Base-by-base conservation (phyloP, 2,888 invertebrate genomes). In the Mactromeris polynyma region DNA sequence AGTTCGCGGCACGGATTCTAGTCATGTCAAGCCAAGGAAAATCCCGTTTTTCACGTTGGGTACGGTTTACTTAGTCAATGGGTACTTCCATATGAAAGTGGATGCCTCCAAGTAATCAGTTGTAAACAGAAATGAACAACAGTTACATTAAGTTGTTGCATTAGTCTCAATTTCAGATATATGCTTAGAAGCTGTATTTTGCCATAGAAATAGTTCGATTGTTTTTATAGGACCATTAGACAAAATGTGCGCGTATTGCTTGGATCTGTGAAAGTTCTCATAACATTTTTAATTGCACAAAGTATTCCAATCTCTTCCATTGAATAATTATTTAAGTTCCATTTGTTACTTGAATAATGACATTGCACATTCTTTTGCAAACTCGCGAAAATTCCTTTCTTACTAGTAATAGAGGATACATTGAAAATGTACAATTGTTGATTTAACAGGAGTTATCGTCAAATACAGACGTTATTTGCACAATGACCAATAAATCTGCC, bases 321-420 rank as follows among this genome's bases (percentile, higher is more conserved):
- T 64, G 26, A 9, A 26, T n/a, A 21, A 26, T 6, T 64, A 26
- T 64, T 64, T 17, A 33, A 33, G 33, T 33, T 17, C 73, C 73
- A 73, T 33, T 73, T 73, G 73, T 73, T 36, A 73, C 36, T 26
- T 36, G 73, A 36, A 77, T 73, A 88, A 86, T 90, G 90, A 90
- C 88, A 86, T 84, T 83, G 90, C 90, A 90, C 88, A 88, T 86
- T 90, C 69, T 86, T 88, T 54, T 64, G 83, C 58, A 88, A 73
- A 85, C 81, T 51, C 73, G 86, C 54, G 83, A 85, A 90, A 86
- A 88, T 86, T 87, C 88, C 84, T 42, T 90, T 90, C 77, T 31
- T 77, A 78, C 86, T 36, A 90, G 86, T 86, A 86, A 88, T 84
- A 33, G 46, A 64, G 17, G 31, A 69, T 46, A 73, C 58, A 69